Base-by-base conservation (phyloP, 2,113 vertebrate species). In the Mustela nigripes region DNA sequence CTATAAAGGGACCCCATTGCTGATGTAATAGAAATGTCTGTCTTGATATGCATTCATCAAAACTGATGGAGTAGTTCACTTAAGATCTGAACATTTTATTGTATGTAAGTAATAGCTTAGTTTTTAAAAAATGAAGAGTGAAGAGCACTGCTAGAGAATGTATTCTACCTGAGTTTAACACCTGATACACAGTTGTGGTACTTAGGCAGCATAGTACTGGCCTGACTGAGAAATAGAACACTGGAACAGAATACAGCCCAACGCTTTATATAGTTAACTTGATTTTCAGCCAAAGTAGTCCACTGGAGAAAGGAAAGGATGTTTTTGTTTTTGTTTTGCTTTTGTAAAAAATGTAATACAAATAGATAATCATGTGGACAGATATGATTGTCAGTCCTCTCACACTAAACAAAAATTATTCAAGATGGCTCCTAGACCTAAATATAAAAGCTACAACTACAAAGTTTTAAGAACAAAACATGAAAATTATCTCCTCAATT, bases 391-490 rank as follows among this genome's bases (percentile, higher is more conserved):
- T 91, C n/a, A 81, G 14, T 60, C 33, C 21, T 71, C 62, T 56
- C 48, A 82, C 21, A 91, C 58, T 91, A 62, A 91, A 69, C 28
- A 87, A 67, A 85, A 87, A 39, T 67, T 81, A 84, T 62, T 84
- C 11, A 67, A 58, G 33, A 18, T 94, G 7, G n/a, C 78, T 58
- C 31, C 33, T 63, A 67, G 74, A 87, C 65, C 73, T 71, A 62
- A 95, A 73, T 73, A 21, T 80, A 81, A 76, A 93, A 58, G 50
- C 9, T 71, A 79, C 76, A 71, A 84, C 60, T 53, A 26, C 56
- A 39, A 53, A 33, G 1, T 39, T 84, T 84, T 39, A 89, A 92
- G 48, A 93, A 92, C 42, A 82, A 95, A 89, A 71, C 9, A 84
- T 4, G 80, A 69, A 50, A 97, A 16, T 91, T 91, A 45, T 53